These are phyloP conservation scores for Dermolepida albohirtum DNA, from an alignment of 2,888 invertebrate genomes.

Conservation along the genomic window DNA sequence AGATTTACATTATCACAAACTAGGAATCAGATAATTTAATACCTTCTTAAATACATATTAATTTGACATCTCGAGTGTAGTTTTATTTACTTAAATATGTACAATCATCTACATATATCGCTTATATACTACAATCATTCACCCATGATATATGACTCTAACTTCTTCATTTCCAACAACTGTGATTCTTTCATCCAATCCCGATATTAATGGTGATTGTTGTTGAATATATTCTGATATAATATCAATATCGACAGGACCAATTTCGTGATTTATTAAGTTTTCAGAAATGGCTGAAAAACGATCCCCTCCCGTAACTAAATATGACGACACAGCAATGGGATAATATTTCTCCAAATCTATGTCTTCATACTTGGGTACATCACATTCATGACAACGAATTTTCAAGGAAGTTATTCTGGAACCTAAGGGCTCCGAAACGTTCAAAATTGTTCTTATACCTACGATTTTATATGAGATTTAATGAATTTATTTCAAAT, in stretches of 20 bases:
- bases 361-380: conserved; percentile 74
- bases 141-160: too few relatives aligned
- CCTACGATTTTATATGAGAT: conserved; percentile 62
- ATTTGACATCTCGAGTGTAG: too few relatives aligned
- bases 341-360: conserved; percentile 69
- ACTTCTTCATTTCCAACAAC: conserved; percentile 2
- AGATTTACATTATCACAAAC: too few relatives aligned
- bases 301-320: conserved; percentile 77
- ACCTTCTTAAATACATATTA: too few relatives aligned
- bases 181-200: conserved; percentile 69
- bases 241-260: conserved; percentile 70
- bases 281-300: conserved; percentile 67
- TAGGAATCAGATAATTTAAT: too few relatives aligned
- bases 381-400: conserved; percentile 73
- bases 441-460: conserved; percentile 72
- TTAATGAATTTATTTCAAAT: too few relatives aligned
- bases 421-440: conserved; percentile 69
- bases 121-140: too few relatives aligned
- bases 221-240: conserved; percentile 68
- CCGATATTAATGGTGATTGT: conserved; percentile 67
- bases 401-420: conserved; percentile 70
- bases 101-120: too few relatives aligned
- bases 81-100: too few relatives aligned
- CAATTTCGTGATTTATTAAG: conserved; percentile 66
- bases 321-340: conserved; percentile 70